Conservation (phyloP, 2,797 vertebrate species). For the Heterohyrax brucei region DNA sequence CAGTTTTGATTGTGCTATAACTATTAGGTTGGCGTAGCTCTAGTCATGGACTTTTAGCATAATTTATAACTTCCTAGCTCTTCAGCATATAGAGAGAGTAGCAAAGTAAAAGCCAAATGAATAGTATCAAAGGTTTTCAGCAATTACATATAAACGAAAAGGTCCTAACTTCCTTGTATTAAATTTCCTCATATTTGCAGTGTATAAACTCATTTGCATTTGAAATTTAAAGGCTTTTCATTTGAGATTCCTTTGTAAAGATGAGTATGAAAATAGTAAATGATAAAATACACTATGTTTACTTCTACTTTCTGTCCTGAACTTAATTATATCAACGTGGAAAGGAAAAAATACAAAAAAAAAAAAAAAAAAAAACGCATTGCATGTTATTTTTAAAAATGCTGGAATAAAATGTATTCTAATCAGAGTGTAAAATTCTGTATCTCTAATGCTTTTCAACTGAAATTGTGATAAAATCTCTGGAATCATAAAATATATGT, state of each 20-base stretch:
- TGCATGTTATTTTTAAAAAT: neutral
- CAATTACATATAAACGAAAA: slow-evolving; percentile 49
- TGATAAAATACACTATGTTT: slow-evolving; percentile 51
- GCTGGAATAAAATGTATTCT: neutral
- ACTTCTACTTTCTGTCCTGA: neutral
- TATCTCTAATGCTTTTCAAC: neutral
- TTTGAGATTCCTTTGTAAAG: neutral
- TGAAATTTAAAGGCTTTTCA: slow-evolving; percentile 45
- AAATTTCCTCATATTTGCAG: neutral
- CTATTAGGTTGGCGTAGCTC: neutral
- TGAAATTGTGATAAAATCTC: neutral
- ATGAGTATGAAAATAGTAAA: neutral
- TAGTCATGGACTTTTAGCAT: neutral
- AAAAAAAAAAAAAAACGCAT: neutral
- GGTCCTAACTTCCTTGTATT: slow-evolving; percentile 37
- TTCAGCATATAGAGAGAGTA: neutral
- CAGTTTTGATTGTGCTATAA: slow-evolving; percentile 50
- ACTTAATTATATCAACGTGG: neutral
- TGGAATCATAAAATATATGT: neutral
- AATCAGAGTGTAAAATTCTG: neutral
- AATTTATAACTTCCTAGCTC: slow-evolving; percentile 16
- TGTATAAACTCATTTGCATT: slow-evolving; percentile 22
- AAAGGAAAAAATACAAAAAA: neutral
- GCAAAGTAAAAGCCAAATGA: slow-evolving; percentile 51
- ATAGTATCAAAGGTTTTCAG: slow-evolving; percentile 45